phyloP scores from a whole-genome alignment of 2,888 invertebrate genomes.

The Luperina nickerlii region DNA sequence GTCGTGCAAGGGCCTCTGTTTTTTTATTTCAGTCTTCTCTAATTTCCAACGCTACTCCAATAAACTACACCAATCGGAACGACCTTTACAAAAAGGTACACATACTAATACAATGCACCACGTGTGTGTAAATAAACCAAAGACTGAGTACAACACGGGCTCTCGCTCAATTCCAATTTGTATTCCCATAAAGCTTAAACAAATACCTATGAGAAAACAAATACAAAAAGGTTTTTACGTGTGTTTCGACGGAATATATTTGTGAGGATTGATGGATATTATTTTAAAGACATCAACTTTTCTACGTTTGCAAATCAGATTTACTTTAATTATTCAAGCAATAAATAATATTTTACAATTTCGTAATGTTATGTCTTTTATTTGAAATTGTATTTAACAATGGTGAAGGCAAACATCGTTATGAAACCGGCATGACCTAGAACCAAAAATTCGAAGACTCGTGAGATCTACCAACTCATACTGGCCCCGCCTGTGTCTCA shows the following conservation, averaged over 20 bases:
- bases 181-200: neutral
- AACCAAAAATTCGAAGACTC: neutral
- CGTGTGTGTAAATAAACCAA: slow-evolving; percentile 5
- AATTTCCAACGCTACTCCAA: neutral
- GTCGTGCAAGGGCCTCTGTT: neutral
- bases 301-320: neutral
- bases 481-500: neutral
- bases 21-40: neutral
- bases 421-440: neutral
- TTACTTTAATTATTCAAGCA: neutral
- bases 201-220: slow-evolving; percentile 15
- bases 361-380: neutral
- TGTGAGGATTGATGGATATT: slow-evolving; percentile 14
- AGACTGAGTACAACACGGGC: neutral
- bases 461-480: neutral
- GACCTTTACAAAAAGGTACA: neutral
- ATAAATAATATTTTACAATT: neutral
- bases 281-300: neutral
- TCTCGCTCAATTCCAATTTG: slow-evolving; percentile 2
- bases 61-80: neutral
- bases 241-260: slow-evolving; percentile 5
- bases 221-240: slow-evolving; percentile 14
- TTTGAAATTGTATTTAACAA: slow-evolving; percentile 1
- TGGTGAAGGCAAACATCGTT: neutral
- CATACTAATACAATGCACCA: neutral